Conservation (phyloP, 53 echinoderm and acorn worm genomes). For the Luidia sarsii region DNA sequence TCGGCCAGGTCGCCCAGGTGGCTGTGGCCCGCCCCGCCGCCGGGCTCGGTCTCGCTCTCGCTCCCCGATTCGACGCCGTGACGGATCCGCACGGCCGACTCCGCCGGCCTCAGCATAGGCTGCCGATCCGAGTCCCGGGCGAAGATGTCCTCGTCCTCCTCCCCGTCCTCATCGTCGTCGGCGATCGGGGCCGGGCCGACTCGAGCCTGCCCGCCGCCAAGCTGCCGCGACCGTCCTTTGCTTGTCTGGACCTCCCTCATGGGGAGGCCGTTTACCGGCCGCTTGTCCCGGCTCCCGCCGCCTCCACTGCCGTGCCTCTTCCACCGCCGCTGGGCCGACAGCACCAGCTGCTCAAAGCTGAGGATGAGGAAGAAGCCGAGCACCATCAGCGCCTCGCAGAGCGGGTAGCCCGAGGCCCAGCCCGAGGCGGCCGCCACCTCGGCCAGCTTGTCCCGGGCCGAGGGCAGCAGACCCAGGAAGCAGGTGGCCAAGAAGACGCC, state of each 20-base stretch:
- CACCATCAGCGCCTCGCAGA: slow-evolving; percentile 81
- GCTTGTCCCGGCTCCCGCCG: too few species aligned
- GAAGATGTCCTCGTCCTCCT: slow-evolving; percentile 76
- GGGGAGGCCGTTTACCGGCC: slow-evolving; percentile 47
- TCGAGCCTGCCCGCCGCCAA: not conserved
- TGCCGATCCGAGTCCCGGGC: slow-evolving; percentile 30
- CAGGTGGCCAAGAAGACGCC: slow-evolving; percentile 96
- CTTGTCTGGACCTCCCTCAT: slow-evolving; percentile 48
- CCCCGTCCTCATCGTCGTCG: slow-evolving; percentile 21
- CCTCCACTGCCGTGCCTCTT: not conserved
- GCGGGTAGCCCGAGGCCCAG: slow-evolving; percentile 64
- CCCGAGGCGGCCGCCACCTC: slow-evolving; percentile 55
- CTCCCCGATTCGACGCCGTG: not conserved
- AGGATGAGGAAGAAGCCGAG: slow-evolving; percentile 94
- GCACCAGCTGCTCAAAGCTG: slow-evolving; percentile 72
- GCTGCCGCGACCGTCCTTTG: too few species aligned
- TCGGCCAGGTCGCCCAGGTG: slow-evolving; percentile 71
- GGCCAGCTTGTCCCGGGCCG: slow-evolving; percentile 80
- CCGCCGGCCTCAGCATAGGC: slow-evolving; percentile 31
- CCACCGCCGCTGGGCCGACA: slow-evolving; percentile 61
- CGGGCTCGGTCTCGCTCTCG: slow-evolving; percentile 40
- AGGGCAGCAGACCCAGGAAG: slow-evolving; percentile 91
- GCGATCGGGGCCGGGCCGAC: not conserved
- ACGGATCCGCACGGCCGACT: not conserved
- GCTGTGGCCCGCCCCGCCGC: slow-evolving; percentile 81